Evolutionary conservation across 2,113 vertebrate genomes (phyloP).

Genomic region (Sisor rabdophorus): DNA sequence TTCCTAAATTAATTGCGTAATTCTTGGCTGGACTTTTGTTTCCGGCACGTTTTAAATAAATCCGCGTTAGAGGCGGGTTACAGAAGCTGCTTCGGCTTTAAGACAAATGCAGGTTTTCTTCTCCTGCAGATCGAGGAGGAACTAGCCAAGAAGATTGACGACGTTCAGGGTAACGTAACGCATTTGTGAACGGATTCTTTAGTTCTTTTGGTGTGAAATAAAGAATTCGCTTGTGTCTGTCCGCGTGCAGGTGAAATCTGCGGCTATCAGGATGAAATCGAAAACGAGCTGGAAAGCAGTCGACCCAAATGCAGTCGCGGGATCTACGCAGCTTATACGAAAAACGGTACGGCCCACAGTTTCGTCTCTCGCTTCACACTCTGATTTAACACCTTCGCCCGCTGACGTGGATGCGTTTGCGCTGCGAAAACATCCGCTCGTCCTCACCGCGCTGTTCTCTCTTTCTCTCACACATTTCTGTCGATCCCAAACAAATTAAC

Average conservation of each 20-base stretch:
- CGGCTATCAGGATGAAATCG: slow-evolving; percentile 89
- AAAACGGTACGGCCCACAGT: slow-evolving; percentile 68
- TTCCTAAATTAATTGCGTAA: no score
- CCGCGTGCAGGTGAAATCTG: slow-evolving; percentile 84
- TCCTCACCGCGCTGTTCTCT: background rate
- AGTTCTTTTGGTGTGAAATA: background rate
- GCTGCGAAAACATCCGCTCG: background rate
- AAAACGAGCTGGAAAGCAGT: slow-evolving; percentile 82
- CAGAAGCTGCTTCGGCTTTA: background rate
- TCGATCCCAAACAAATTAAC: slow-evolving; percentile 25
- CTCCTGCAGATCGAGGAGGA: slow-evolving; percentile 81
- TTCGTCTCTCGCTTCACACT: background rate
- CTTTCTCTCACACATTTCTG: background rate
- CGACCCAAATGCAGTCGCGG: slow-evolving; percentile 80
- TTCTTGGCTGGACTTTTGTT: background rate
- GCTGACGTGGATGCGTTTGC: background rate
- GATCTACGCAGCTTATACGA: slow-evolving; percentile 75
- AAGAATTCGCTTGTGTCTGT: background rate
- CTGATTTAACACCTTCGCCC: background rate
- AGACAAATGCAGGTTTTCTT: no score
- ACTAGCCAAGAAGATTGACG: slow-evolving; percentile 82
- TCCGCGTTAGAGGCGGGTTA: background rate
- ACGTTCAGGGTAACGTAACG: slow-evolving; percentile 82
- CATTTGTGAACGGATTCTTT: background rate
- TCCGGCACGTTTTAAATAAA: background rate